Conservation (phyloP, 30 jellyfish, hydroid and myxozoan species). For the Pseudorhiza aurosa region DNA sequence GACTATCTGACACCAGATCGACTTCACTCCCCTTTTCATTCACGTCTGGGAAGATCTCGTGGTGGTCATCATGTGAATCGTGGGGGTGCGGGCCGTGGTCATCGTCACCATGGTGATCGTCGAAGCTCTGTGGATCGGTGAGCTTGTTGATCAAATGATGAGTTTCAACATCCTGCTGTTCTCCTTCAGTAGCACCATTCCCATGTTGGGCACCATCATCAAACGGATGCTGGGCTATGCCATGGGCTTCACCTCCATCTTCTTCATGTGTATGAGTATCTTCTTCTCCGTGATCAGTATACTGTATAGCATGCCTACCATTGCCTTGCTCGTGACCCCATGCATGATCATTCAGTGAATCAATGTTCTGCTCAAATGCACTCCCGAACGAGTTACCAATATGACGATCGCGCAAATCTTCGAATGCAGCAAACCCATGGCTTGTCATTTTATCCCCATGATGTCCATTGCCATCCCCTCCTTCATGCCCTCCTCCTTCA, state of each 20-base stretch:
- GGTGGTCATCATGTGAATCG: constrained; percentile 30
- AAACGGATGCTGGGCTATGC: background rate
- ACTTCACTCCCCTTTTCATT: constrained; percentile 59
- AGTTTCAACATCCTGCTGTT: constrained; percentile 35
- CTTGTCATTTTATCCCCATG: constrained; percentile 32
- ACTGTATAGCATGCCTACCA: constrained; percentile 14
- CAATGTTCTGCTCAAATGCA: constrained; percentile 27
- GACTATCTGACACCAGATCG: constrained; percentile 45
- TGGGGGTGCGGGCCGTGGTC: constrained; percentile 6
- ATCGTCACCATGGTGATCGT: constrained; percentile 6
- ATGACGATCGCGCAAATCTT: constrained; percentile 24
- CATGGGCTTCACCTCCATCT: constrained; percentile 1
- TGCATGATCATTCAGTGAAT: constrained; percentile 17
- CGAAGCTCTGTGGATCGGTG: constrained; percentile 24
- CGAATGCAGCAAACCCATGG: constrained; percentile 60
- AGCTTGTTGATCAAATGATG: constrained; percentile 41
- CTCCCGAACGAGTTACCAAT: constrained; percentile 36
- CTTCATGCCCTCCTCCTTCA: constrained; percentile 16
- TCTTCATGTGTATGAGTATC: constrained; percentile 3
- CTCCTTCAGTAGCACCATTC: constrained; percentile 29
- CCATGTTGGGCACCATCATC: constrained; percentile 19
- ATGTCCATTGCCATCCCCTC: constrained; percentile 11
- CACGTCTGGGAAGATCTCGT: constrained; percentile 39
- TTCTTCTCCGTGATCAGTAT: constrained; percentile 23
- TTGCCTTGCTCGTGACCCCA: constrained; percentile 41